Percentiles rank a stretch among this genome's conserved stretches.
These are phyloP conservation scores for Turritopsis rubra DNA, from an alignment of 30 jellyfish, hydroid and myxozoan genomes.

Conservation along the genomic window DNA sequence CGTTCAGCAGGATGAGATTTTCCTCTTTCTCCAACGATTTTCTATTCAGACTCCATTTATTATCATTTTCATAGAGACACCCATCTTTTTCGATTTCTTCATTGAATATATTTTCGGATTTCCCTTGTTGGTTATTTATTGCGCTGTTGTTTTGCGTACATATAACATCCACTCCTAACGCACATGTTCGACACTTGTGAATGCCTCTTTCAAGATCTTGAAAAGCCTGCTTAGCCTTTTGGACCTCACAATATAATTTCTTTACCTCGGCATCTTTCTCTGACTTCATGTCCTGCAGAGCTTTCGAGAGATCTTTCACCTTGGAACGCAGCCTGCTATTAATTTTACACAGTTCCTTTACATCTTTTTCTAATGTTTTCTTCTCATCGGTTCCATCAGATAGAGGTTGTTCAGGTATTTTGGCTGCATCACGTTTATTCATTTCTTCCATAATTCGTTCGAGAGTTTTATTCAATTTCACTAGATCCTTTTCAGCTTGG, in stretches of 20 bases:
- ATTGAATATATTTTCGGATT: not conserved
- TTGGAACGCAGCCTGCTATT: conserved; percentile 61
- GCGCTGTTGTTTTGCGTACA: not conserved
- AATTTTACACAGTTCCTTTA: conserved; percentile 50
- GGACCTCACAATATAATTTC: conserved; percentile 25
- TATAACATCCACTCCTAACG: not conserved
- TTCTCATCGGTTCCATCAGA: conserved; percentile 38
- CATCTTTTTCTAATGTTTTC: conserved; percentile 41
- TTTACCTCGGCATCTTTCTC: conserved; percentile 27
- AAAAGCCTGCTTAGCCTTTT: conserved; percentile 23
- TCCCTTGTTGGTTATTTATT: not conserved
- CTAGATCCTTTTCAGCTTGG: conserved; percentile 32
- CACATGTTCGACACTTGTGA: conserved; percentile 37
- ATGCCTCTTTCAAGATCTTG: conserved; percentile 25
- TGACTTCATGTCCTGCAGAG: conserved; percentile 31
- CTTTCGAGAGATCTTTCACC: conserved; percentile 52
- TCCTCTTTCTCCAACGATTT: not conserved
- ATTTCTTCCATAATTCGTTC: conserved; percentile 16
- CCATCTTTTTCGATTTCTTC: too few species aligned
- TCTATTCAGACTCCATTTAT: too few species aligned
- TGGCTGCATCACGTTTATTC: conserved; percentile 21
- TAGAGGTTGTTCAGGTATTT: conserved; percentile 17
- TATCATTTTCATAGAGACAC: too few species aligned
- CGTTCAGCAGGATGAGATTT: not conserved
- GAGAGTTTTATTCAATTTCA: conserved; percentile 26